A percentile compares a stretch with the other conserved stretches of the same genome.
phyloP scores from a whole-genome alignment of 92 coral and sea anemone genomes.

The Siderastrea radians region DNA sequence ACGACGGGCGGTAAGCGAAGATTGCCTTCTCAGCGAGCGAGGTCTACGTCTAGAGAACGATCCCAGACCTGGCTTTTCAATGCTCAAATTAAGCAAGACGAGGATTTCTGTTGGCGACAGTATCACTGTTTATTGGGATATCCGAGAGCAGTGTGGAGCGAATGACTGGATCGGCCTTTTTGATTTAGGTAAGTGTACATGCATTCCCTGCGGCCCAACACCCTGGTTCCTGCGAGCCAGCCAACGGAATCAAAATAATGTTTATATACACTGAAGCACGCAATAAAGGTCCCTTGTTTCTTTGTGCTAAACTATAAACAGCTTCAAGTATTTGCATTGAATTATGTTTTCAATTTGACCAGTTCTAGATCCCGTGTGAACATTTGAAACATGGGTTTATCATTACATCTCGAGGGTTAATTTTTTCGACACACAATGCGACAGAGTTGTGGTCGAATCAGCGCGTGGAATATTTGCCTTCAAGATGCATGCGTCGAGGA shows the following conservation, averaged over 20 bases:
- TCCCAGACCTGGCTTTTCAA: conserved; percentile 67
- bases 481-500: neutral
- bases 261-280: conserved; percentile 2
- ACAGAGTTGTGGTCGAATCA: conserved; percentile 12
- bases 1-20: conserved; percentile 74
- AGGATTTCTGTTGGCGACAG: conserved; percentile 97
- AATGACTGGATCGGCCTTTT: conserved; percentile 99
- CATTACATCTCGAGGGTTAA: neutral
- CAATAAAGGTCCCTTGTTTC: neutral
- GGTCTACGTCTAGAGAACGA: neutral
- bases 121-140: conserved; percentile 96
- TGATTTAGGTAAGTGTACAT: conserved; percentile 84
- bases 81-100: conserved; percentile 91
- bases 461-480: neutral
- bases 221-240: too few relatives aligned
- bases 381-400: neutral
- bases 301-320: conserved; percentile 1
- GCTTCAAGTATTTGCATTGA: neutral
- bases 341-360: neutral
- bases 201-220: neutral
- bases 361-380: conserved; percentile 3
- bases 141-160: conserved; percentile 88
- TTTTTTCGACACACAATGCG: conserved; percentile 10
- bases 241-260: conserved; percentile 8
- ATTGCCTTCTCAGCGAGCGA: conserved; percentile 28